Conservation (phyloP, 2,888 invertebrate genomes). For the Gibbula magus region DNA sequence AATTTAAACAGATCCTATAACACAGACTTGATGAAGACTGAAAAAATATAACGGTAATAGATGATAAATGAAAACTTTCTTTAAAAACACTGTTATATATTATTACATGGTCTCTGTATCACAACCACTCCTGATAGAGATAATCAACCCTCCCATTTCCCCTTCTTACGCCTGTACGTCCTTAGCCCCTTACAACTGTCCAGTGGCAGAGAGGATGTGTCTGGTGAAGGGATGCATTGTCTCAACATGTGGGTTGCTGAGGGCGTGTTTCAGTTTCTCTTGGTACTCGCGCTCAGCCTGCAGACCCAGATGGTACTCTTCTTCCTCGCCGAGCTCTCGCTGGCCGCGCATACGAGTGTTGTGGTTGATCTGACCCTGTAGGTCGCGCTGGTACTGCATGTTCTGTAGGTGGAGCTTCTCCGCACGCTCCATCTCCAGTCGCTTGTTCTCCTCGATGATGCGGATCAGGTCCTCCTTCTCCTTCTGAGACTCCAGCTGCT, state of each 20-base stretch:
- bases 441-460: slow-evolving; percentile 69
- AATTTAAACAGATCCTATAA: too few relatives aligned
- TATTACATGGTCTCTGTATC: too few relatives aligned
- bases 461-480: slow-evolving; percentile 62
- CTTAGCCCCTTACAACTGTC: too few relatives aligned
- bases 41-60: too few relatives aligned
- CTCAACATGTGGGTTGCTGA: slow-evolving; percentile 65
- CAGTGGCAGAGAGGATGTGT: slow-evolving; percentile 5
- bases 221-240: slow-evolving; percentile 71
- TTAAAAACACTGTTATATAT: too few relatives aligned
- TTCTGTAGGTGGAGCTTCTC: slow-evolving; percentile 52
- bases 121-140: too few relatives aligned
- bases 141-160: too few relatives aligned
- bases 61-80: too few relatives aligned
- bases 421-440: slow-evolving; percentile 61
- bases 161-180: too few relatives aligned
- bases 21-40: too few relatives aligned
- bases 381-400: slow-evolving; percentile 65
- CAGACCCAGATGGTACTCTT: slow-evolving; percentile 60
- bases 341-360: slow-evolving; percentile 58
- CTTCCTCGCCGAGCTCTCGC: slow-evolving; percentile 60
- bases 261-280: slow-evolving; percentile 62
- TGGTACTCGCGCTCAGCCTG: slow-evolving; percentile 72
- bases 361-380: slow-evolving; percentile 70
- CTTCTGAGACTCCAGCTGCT: slow-evolving; percentile 57